Percentiles rank a stretch among this genome's conserved stretches.
These are phyloP conservation scores for Oreochromis tanganicae DNA, from an alignment of 2,113 vertebrate species.

Conservation along the genomic window DNA sequence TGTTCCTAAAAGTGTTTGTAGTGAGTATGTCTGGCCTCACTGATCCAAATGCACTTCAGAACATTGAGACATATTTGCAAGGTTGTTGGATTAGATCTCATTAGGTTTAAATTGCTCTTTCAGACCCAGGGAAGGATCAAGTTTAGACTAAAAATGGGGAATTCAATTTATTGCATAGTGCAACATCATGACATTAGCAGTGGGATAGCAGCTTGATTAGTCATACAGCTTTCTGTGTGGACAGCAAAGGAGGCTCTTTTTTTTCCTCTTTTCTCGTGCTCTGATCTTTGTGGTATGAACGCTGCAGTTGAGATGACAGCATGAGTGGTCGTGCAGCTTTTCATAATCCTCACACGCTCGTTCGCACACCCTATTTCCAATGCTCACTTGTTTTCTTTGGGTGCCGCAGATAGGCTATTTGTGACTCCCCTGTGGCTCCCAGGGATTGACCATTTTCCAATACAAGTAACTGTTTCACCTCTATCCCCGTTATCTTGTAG, in stretches of 20 bases:
- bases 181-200: not conserved
- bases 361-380: conserved; percentile 23
- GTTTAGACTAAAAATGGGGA: not conserved
- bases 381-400: conserved; percentile 10
- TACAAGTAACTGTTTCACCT: not conserved
- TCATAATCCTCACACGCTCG: not conserved
- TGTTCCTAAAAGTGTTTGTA: not conserved
- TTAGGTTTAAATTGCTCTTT: not conserved
- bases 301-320: not conserved
- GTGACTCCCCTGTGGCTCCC: not conserved
- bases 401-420: not conserved
- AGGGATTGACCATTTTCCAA: not conserved
- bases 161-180: not conserved
- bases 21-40: not conserved
- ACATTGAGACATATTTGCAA: not conserved
- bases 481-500: not conserved
- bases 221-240: not conserved
- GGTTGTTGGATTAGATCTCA: not conserved
- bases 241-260: not conserved
- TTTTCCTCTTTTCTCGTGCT: not conserved
- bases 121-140: not conserved
- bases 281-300: not conserved
- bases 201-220: not conserved
- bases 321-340: conserved; percentile 1
- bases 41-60: not conserved